Conservation (phyloP, 2,888 invertebrate genomes). For the Hydrotaea diabolus region DNA sequence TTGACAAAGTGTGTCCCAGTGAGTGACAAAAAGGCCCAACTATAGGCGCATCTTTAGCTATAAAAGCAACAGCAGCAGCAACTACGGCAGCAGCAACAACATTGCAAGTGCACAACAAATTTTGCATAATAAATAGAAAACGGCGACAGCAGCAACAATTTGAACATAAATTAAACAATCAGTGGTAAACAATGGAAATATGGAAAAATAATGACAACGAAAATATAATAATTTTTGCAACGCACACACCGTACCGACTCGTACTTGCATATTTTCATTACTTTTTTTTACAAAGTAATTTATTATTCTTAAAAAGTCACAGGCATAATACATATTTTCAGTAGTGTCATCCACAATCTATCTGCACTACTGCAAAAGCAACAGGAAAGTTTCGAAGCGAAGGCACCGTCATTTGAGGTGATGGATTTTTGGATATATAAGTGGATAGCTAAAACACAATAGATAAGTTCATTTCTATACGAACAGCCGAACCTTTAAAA, state of each 20-base stretch:
- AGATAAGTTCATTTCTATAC: no score
- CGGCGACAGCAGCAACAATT: not conserved
- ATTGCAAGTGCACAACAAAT: constrained; percentile 62
- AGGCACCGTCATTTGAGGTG: no score
- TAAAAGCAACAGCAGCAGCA: constrained; percentile 44
- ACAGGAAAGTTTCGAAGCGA: no score
- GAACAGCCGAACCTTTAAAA: no score
- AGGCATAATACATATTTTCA: constrained; percentile 11
- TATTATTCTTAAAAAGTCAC: constrained; percentile 62
- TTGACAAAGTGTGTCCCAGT: not conserved
- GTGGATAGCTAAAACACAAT: no score
- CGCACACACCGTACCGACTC: not conserved
- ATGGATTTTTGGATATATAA: not conserved
- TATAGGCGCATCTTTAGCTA: constrained; percentile 61
- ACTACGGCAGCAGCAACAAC: constrained; percentile 20
- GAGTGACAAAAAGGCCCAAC: constrained; percentile 29
- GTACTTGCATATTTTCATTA: not conserved
- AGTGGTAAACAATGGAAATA: constrained; percentile 60
- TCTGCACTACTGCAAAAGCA: no score
- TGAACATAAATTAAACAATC: constrained; percentile 62
- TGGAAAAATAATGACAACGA: constrained; percentile 52
- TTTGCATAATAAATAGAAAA: constrained; percentile 59
- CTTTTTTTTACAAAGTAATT: constrained; percentile 53
- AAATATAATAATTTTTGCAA: constrained; percentile 33
- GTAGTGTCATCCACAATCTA: no score